Percentiles rank a stretch among this genome's conserved stretches.
Evolutionary conservation across 2,888 invertebrate genomes (phyloP).

Genomic region (Criorhina ranunculi): DNA sequence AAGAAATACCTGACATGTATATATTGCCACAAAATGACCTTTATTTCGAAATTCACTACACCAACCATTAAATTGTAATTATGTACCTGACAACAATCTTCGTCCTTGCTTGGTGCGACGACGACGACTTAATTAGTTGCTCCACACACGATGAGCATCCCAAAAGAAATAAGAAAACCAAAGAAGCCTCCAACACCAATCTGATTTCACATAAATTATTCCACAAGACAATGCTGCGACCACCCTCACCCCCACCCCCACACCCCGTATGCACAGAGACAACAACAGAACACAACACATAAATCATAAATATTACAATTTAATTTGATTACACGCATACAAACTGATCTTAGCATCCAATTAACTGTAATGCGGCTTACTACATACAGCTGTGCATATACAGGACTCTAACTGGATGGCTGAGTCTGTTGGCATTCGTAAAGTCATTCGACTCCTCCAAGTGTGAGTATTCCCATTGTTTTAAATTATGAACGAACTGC

Average conservation of each 20-base stretch:
- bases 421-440: not conserved
- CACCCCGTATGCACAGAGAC: too few relatives aligned
- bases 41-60: not conserved
- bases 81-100: slow-evolving; percentile 30
- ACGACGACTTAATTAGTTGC: slow-evolving; percentile 56
- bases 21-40: not conserved
- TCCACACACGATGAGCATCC: slow-evolving; percentile 25
- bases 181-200: slow-evolving; percentile 9
- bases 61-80: slow-evolving; percentile 27
- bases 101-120: slow-evolving; percentile 11
- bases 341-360: slow-evolving; percentile 35
- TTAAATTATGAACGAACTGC: not conserved
- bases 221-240: slow-evolving; percentile 35
- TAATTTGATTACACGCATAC: slow-evolving; percentile 58
- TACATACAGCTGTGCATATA: not conserved
- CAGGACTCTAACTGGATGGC: not conserved
- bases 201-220: slow-evolving; percentile 60
- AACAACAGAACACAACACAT: slow-evolving; percentile 32
- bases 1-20: too few relatives aligned
- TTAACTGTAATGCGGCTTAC: slow-evolving; percentile 41
- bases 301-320: slow-evolving; percentile 64
- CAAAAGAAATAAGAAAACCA: slow-evolving; percentile 33
- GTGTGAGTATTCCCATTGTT: not conserved
- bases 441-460: slow-evolving; percentile 4
- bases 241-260: not conserved